Evolutionary conservation across 2,888 invertebrate genomes (phyloP).

Genomic region (Ormyrus pomaceus): DNA sequence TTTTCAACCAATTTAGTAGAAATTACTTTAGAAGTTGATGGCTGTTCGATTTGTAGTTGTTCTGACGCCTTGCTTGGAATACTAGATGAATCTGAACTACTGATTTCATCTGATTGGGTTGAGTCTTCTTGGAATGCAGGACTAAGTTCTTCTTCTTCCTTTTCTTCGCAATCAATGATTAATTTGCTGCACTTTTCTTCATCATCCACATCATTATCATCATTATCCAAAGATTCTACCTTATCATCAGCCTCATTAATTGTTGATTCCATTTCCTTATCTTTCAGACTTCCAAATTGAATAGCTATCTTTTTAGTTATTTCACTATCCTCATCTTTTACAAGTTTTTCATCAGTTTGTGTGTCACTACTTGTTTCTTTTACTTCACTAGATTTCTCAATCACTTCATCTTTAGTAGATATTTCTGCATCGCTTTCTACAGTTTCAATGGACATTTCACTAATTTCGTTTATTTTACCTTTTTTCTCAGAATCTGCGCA

Average conservation of each 20-base stretch:
- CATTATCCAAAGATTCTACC: background rate
- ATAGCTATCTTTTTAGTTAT: background rate
- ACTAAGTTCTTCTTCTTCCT: conserved; percentile 25
- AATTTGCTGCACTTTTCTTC: background rate
- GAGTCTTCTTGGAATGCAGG: conserved; percentile 22
- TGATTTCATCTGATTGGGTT: background rate
- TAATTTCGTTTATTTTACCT: conserved; percentile 9
- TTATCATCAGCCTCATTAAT: background rate
- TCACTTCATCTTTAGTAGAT: background rate
- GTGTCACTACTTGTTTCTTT: no score
- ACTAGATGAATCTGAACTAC: background rate
- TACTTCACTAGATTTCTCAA: background rate
- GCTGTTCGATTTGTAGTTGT: background rate
- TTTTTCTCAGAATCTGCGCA: conserved; percentile 30
- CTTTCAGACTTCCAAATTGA: no score
- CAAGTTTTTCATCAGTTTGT: background rate
- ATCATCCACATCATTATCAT: conserved; percentile 3
- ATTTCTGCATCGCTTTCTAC: background rate
- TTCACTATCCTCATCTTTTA: background rate
- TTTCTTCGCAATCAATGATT: conserved; percentile 6
- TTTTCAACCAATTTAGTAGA: background rate
- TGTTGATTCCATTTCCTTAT: background rate
- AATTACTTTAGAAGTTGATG: conserved; percentile 18
- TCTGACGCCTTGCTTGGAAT: background rate
- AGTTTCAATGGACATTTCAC: conserved; percentile 6